Evolutionary conservation across 2,113 vertebrate species (phyloP).

Genomic region (Triplophysa tibetana): DNA sequence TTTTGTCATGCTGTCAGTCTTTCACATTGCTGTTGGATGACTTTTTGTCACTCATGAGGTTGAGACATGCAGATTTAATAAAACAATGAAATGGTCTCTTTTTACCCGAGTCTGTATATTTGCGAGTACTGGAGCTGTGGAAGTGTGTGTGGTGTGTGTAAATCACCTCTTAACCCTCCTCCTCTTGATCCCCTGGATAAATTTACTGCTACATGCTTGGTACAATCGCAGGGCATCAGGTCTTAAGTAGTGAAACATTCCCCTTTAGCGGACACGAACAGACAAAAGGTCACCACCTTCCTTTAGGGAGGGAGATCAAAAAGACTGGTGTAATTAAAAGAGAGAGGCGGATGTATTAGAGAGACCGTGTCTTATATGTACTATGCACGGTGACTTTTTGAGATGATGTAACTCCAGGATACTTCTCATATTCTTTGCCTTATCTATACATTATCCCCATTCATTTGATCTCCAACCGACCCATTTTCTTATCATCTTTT

Average conservation of each 20-base stretch:
- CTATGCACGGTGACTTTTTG: background rate
- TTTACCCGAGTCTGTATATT: too few species aligned
- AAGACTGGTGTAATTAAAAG: background rate
- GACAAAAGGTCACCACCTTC: slow-evolving; percentile 23
- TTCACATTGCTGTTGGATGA: too few species aligned
- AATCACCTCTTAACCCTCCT: slow-evolving; percentile 58
- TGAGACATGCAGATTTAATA: too few species aligned
- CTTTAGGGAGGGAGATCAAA: slow-evolving; percentile 30
- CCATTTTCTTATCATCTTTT: background rate
- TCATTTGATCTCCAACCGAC: background rate
- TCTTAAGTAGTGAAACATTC: slow-evolving; percentile 8
- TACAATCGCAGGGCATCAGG: slow-evolving; percentile 18
- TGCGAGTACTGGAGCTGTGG: too few species aligned
- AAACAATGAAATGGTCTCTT: too few species aligned
- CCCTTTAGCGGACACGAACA: slow-evolving; percentile 9
- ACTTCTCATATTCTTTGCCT: background rate
- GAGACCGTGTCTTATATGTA: background rate
- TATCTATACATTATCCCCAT: background rate
- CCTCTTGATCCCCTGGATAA: slow-evolving; percentile 51
- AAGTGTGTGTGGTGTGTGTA: slow-evolving; percentile 36
- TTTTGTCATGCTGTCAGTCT: too few species aligned
- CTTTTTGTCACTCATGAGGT: too few species aligned
- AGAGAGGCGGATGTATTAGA: slow-evolving; percentile 44
- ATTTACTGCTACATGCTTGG: slow-evolving; percentile 52
- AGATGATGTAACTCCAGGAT: background rate